Conservation (phyloP, 2,888 invertebrate genomes). For the Agriopis marginaria region DNA sequence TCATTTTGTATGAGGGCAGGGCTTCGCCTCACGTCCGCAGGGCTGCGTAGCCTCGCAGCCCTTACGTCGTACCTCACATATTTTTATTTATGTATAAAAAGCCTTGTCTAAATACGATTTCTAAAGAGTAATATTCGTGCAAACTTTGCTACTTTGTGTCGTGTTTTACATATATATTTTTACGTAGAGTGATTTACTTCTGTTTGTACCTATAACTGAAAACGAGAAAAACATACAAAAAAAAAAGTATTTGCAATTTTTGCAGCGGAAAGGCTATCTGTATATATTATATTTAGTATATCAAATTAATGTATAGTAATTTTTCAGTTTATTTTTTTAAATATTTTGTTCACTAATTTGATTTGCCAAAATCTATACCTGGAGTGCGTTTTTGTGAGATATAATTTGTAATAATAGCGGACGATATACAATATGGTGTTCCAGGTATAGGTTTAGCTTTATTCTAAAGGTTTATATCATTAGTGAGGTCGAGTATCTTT, state of each 20-base stretch:
- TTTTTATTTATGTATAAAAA: constrained; percentile 72
- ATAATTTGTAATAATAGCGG: constrained; percentile 38
- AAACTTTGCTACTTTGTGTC: constrained; percentile 79
- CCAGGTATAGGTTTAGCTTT: constrained; percentile 56
- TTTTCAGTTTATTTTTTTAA: constrained; percentile 65
- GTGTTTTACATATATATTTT: constrained; percentile 81
- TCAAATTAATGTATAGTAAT: constrained; percentile 73
- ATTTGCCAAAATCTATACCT: constrained; percentile 59
- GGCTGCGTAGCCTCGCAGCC: not conserved
- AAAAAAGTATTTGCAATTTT: constrained; percentile 67
- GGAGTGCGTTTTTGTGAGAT: constrained; percentile 50
- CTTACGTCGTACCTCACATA: not conserved
- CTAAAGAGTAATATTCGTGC: constrained; percentile 67
- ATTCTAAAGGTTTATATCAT: constrained; percentile 62
- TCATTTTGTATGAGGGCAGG: constrained; percentile 65
- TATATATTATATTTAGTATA: constrained; percentile 80
- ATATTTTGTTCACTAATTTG: constrained; percentile 63
- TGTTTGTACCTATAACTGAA: constrained; percentile 77
- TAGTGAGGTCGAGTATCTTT: constrained; percentile 78
- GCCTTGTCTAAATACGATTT: constrained; percentile 76
- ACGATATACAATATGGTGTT: constrained; percentile 47
- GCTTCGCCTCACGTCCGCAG: constrained; percentile 1
- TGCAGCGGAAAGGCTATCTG: constrained; percentile 73
- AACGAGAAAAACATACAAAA: constrained; percentile 74
- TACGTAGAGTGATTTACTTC: constrained; percentile 83